Percentiles rank a stretch among this genome's conserved stretches.
These are phyloP conservation scores for Vimba vimba DNA, from an alignment of 2,113 vertebrate genomes.

Conservation along the genomic window DNA sequence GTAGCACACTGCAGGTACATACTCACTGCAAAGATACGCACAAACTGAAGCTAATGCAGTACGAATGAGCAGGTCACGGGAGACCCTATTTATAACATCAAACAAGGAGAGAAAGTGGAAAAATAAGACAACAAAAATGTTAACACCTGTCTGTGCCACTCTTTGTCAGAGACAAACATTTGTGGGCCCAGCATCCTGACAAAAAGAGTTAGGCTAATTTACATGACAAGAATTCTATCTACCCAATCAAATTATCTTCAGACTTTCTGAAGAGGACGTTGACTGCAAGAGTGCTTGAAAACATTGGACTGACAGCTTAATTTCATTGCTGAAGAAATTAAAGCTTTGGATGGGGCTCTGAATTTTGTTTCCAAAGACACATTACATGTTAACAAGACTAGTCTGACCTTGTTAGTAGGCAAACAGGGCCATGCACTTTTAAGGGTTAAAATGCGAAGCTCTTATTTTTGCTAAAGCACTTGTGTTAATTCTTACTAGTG, in stretches of 20 bases:
- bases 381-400: not conserved
- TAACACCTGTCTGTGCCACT: not conserved
- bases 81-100: conserved; percentile 1
- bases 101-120: not conserved
- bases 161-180: not conserved
- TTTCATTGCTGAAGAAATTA: not conserved
- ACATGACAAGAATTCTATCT: not conserved
- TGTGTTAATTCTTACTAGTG: not conserved
- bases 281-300: not conserved
- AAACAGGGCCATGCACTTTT: not conserved
- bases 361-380: not conserved
- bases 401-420: not conserved
- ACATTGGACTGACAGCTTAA: not conserved
- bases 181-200: not conserved
- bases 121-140: not conserved
- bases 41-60: not conserved
- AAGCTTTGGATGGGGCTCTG: too few relatives aligned
- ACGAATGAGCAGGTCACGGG: not conserved
- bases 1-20: not conserved
- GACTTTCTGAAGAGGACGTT: not conserved
- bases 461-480: too few relatives aligned
- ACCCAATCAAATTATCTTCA: not conserved
- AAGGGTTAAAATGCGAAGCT: not conserved
- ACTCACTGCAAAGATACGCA: not conserved
- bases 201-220: not conserved